A percentile compares a stretch with the other conserved stretches of the same genome.
Conservation (phyloP, 2,113 vertebrate species). For the Silurus glanis region DNA sequence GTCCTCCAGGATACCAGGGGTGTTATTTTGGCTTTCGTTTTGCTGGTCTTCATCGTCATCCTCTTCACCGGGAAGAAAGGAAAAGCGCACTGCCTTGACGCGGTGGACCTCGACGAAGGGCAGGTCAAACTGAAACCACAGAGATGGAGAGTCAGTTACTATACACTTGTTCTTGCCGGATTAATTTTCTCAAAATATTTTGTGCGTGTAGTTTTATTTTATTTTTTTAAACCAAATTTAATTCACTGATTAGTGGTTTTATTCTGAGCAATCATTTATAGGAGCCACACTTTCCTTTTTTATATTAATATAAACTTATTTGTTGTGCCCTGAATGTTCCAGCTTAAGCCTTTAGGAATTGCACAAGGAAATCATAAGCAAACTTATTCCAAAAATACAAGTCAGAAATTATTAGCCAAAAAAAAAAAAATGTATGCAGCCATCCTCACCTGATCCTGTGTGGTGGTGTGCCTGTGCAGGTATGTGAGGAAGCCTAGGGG, state of each 20-base stretch:
- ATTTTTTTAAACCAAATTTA: not conserved
- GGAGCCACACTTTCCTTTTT: too few relatives aligned
- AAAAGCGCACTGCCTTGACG: slow-evolving; percentile 74
- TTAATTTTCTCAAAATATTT: not conserved
- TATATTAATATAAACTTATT: too few relatives aligned
- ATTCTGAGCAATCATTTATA: too few relatives aligned
- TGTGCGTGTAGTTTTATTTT: not conserved
- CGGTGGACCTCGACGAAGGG: slow-evolving; percentile 82
- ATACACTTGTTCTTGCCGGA: not conserved
- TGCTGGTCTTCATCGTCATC: slow-evolving; percentile 40
- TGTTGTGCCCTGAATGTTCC: not conserved
- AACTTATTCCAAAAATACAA: not conserved
- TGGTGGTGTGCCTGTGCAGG: slow-evolving; percentile 76
- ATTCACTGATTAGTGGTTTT: too few relatives aligned
- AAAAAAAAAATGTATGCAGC: not conserved
- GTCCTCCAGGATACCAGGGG: slow-evolving; percentile 21
- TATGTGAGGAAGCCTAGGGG: slow-evolving; percentile 73
- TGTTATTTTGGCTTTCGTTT: not conserved
- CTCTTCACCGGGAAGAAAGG: slow-evolving; percentile 54
- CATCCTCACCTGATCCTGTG: slow-evolving; percentile 73
- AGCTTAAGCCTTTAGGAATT: not conserved
- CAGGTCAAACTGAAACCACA: slow-evolving; percentile 74
- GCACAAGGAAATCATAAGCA: not conserved
- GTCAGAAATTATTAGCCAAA: not conserved
- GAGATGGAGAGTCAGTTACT: not conserved